Conservation (phyloP, 2,888 invertebrate species). For the Drosophila aldrichi region DNA sequence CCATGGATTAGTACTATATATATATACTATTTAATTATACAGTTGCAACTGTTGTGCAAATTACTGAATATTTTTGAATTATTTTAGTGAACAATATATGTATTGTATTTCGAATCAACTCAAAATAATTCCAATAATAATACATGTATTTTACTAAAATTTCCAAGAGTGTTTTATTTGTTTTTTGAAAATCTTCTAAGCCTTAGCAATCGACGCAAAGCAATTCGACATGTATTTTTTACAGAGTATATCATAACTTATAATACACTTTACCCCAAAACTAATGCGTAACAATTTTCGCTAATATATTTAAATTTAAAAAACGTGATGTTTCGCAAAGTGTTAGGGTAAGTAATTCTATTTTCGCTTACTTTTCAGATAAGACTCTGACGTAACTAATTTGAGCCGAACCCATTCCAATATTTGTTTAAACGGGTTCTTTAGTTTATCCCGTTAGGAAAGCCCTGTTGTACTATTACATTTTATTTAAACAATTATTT, state of each 20-base stretch:
- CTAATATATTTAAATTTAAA: slow-evolving; percentile 14
- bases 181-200: neutral
- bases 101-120: slow-evolving; percentile 77
- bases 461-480: neutral
- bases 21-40: slow-evolving; percentile 29
- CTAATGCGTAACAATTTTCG: slow-evolving; percentile 6
- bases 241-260: neutral
- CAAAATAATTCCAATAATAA: slow-evolving; percentile 75
- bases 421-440: neutral
- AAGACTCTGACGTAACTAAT: no score
- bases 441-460: neutral
- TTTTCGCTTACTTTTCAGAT: neutral
- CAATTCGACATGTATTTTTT: slow-evolving; percentile 2
- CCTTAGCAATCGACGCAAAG: slow-evolving; percentile 5
- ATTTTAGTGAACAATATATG: slow-evolving; percentile 71
- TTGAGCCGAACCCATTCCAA: neutral
- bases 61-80: slow-evolving; percentile 77
- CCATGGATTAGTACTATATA: slow-evolving; percentile 41
- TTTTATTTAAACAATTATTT: neutral
- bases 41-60: slow-evolving; percentile 54
- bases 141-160: slow-evolving; percentile 59
- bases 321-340: slow-evolving; percentile 33
- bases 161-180: neutral
- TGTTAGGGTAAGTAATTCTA: slow-evolving; percentile 35
- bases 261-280: slow-evolving; percentile 13